These are phyloP conservation scores for Herpetotheres cachinnans DNA, from an alignment of 2,113 vertebrate genomes.

Conservation along the genomic window DNA sequence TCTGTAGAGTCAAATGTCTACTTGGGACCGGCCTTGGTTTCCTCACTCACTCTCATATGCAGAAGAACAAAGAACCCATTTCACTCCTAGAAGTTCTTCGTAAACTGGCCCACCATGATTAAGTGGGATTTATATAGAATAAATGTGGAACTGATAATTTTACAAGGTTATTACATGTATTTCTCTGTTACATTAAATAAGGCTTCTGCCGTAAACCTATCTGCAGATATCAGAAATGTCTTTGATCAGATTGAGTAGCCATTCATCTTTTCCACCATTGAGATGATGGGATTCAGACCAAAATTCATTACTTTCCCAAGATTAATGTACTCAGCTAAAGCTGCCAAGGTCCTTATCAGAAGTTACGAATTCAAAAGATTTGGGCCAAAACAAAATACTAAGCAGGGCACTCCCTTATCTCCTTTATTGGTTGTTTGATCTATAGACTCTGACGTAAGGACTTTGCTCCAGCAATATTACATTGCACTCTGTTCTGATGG, in stretches of 20 bases:
- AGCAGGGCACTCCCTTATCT: not conserved
- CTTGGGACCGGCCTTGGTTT: not conserved
- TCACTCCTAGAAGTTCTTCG: not conserved
- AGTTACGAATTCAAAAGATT: not conserved
- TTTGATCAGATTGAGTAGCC: constrained; percentile 10
- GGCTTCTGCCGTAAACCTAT: not conserved
- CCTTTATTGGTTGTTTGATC: not conserved
- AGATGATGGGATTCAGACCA: constrained; percentile 25
- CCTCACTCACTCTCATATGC: not conserved
- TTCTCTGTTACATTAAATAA: constrained; percentile 31
- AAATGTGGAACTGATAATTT: constrained; percentile 12
- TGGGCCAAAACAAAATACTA: not conserved
- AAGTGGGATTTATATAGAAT: not conserved
- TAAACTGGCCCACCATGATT: not conserved
- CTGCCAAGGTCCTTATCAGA: constrained; percentile 43
- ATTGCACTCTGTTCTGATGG: not conserved
- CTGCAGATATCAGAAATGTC: constrained; percentile 15
- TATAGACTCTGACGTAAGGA: not conserved
- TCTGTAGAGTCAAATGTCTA: not conserved
- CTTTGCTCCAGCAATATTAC: constrained; percentile 4
- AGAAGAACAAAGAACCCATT: not conserved
- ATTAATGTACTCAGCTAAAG: constrained; percentile 10
- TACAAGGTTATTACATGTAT: not conserved
- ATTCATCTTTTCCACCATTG: constrained; percentile 3
- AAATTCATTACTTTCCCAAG: constrained; percentile 39